phyloP scores from a whole-genome alignment of 2,797 vertebrate genomes.

The Oreochromis grahami region DNA sequence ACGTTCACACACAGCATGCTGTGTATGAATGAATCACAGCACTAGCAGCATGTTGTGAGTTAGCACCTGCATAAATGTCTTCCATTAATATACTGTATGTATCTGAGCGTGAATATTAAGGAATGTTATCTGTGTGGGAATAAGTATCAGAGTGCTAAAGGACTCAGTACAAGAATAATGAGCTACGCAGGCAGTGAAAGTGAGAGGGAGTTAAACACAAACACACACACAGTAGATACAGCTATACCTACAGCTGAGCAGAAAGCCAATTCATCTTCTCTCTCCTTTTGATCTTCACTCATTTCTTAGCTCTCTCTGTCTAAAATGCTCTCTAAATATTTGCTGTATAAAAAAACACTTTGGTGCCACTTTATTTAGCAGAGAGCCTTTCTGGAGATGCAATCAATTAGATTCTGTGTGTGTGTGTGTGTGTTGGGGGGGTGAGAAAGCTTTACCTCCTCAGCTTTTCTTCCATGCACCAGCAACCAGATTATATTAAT shows the following conservation, averaged over 20 bases:
- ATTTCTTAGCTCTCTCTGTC: not conserved
- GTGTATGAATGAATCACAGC: constrained; percentile 38
- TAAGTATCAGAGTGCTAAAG: constrained; percentile 5
- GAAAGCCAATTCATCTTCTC: not conserved
- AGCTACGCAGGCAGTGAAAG: not conserved
- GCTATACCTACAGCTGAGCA: not conserved
- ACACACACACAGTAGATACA: not conserved
- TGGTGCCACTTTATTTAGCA: constrained; percentile 44
- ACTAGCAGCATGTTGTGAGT: not conserved
- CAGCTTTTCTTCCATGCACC: constrained; percentile 18
- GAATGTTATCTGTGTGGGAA: not conserved
- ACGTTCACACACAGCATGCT: not conserved
- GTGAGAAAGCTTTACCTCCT: not conserved
- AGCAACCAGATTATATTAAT: constrained; percentile 59
- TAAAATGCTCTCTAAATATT: constrained; percentile 12
- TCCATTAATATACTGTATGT: not conserved
- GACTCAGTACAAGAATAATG: constrained; percentile 29
- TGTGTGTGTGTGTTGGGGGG: not conserved
- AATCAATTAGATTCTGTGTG: not conserved
- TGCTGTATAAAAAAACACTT: constrained; percentile 33
- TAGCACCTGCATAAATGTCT: constrained; percentile 22
- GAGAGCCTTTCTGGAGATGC: constrained; percentile 22
- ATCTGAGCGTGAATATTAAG: not conserved
- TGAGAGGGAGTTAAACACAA: not conserved
- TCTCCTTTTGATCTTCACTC: not conserved